phyloP scores from a whole-genome alignment of 2,113 vertebrate species.

The Lamprotornis superbus region DNA sequence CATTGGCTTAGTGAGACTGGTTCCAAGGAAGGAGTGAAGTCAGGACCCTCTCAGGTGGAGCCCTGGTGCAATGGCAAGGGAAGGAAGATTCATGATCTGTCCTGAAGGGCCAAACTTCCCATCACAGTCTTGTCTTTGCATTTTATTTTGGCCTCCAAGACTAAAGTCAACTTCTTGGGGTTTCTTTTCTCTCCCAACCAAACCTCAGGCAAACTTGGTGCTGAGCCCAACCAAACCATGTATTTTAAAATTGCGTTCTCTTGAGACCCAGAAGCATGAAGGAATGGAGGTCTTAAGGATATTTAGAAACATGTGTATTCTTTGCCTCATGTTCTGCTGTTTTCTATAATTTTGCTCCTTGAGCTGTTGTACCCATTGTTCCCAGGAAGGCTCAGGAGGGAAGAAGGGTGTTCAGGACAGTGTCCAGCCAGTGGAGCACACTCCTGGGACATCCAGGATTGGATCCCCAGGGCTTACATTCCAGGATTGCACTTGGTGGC shows the following conservation, averaged over 20 bases:
- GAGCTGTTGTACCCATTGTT: neutral
- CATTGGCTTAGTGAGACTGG: neutral
- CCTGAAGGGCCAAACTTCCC: neutral
- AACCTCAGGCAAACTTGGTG: neutral
- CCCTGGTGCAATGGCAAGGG: neutral
- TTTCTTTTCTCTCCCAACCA: neutral
- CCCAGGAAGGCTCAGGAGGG: neutral
- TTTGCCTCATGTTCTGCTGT: neutral
- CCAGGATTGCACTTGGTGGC: neutral
- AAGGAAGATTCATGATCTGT: neutral
- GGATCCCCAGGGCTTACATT: neutral
- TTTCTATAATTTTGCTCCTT: neutral
- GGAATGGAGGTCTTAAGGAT: neutral
- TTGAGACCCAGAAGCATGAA: neutral
- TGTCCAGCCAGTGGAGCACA: rapidly evolving
- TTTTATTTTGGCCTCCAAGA: neutral
- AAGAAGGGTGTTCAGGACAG: neutral
- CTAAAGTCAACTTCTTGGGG: neutral
- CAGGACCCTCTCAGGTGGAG: neutral
- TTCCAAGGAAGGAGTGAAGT: neutral
- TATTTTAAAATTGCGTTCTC: neutral
- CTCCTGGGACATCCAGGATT: neutral
- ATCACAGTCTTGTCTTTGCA: neutral
- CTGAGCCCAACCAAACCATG: neutral
- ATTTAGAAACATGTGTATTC: neutral